Evolutionary conservation across 2,888 invertebrate genomes (phyloP), one percentile per base, ranked within the genome.

Genomic region (Prenolepis imparis): DNA sequence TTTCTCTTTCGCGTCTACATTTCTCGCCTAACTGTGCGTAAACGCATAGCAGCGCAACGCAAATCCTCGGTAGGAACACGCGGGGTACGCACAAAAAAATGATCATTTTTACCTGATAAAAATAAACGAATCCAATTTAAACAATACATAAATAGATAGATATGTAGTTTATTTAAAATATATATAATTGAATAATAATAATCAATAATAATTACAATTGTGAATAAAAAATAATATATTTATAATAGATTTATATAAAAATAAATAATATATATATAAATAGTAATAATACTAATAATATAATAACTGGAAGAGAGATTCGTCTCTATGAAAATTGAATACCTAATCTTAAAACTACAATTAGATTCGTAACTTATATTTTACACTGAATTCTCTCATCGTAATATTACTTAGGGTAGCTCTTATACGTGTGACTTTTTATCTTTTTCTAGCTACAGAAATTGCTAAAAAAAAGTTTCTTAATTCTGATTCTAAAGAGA

Each of bases 1-100:
- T 63, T 78, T 63, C 36, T 70, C 68, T 83, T 78, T 83, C 59
- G 48, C 68, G 52, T 61, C 59, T 44, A 41, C 77, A 83, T 78
- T 83, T 78, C 59, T 78, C 83, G 52, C 78, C 55, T 68, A 78
- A 63, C 61, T 68, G 59, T 36, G 59, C 41, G 67, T 67, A 67
- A 52, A 67, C 28, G 21, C 32, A 44, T 28, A 57, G 36, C 21
- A 59, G 57, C 68, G 32, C n/a, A 28, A 28, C 57, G 59, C 39
- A 32, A 70, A 61, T 80, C 36, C 44, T 32, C 59, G n/a, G 11
- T 15, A 68, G 18, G 68, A 32, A 68, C 55, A 68, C 55, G 78
- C 57, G 67, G 15, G 32, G 28, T 36, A 44, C 32, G 32, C 41
- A 57, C 44, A 24, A 59, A 15, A 39, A 41, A 28, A 21, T 24